Conservation (phyloP, 2,888 invertebrate species). For the Andrena camellia region DNA sequence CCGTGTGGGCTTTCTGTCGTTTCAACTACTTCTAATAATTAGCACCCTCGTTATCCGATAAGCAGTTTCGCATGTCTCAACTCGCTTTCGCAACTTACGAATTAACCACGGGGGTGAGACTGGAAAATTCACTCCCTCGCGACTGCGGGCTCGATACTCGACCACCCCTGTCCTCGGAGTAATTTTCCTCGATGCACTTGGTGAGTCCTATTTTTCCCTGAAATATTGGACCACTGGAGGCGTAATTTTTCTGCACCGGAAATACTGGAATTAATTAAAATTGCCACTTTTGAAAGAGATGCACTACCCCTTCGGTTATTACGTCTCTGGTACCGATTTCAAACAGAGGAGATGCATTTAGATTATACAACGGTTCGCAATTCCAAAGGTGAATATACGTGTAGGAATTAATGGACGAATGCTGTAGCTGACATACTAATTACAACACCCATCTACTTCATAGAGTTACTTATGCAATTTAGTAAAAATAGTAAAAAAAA, state of each 20-base stretch:
- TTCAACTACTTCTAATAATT: constrained; percentile 35
- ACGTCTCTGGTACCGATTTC: too few relatives aligned
- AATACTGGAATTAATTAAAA: not conserved
- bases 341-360: too few relatives aligned
- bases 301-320: too few relatives aligned
- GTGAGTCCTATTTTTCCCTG: not conserved
- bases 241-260: not conserved
- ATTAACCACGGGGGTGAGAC: constrained; percentile 29
- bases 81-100: constrained; percentile 40
- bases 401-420: too few relatives aligned
- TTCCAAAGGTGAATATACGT: too few relatives aligned
- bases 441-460: too few relatives aligned
- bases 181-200: constrained; percentile 36
- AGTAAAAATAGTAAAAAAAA: too few relatives aligned
- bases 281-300: not conserved
- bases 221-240: not conserved
- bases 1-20: too few relatives aligned
- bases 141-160: constrained; percentile 34
- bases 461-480: too few relatives aligned
- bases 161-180: not conserved
- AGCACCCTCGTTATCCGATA: constrained; percentile 23
- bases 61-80: constrained; percentile 47
- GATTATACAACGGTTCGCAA: too few relatives aligned
- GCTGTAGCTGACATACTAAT: too few relatives aligned
- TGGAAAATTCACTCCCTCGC: constrained; percentile 39